Evolutionary conservation across 1,140 invertebrate species (phyloP).

Genomic region (Magallana ariakensis): DNA sequence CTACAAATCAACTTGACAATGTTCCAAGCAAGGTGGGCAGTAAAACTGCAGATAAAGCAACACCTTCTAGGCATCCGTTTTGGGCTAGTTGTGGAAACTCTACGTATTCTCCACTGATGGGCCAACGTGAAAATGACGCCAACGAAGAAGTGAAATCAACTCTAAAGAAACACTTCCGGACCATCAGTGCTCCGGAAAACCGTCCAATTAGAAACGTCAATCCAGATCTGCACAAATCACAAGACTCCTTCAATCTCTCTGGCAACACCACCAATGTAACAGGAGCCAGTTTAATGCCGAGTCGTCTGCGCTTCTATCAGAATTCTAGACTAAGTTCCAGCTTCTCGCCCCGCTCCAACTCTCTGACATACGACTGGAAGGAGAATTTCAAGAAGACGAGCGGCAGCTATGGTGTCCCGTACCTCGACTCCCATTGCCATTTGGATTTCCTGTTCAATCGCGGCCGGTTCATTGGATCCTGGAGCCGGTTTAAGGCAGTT

Average conservation of each 20-base stretch:
- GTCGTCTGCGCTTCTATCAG: constrained; percentile 21
- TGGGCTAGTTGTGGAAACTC: constrained; percentile 12
- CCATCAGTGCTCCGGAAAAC: not conserved
- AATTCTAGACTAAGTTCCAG: constrained; percentile 5
- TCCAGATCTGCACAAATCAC: not conserved
- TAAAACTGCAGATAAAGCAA: not conserved
- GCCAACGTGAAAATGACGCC: not conserved
- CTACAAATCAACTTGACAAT: not conserved
- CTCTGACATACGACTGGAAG: constrained; percentile 48
- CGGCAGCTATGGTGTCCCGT: constrained; percentile 58
- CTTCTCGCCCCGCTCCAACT: not conserved
- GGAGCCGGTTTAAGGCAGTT: constrained; percentile 65
- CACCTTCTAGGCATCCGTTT: not conserved
- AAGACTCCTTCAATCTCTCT: not conserved
- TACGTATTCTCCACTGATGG: not conserved
- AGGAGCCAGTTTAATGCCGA: not conserved
- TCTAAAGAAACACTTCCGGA: not conserved
- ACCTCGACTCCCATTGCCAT: constrained; percentile 80
- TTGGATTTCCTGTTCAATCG: constrained; percentile 78
- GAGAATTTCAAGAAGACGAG: constrained; percentile 49
- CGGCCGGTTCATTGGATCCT: constrained; percentile 62
- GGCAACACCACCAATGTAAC: not conserved
- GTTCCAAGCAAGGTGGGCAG: not conserved
- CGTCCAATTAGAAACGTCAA: not conserved
- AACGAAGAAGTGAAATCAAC: not conserved